A percentile compares a stretch with the other conserved stretches of the same genome.
phyloP scores from a whole-genome alignment of 2,113 vertebrate species.

The Stigmatopora nigra region DNA sequence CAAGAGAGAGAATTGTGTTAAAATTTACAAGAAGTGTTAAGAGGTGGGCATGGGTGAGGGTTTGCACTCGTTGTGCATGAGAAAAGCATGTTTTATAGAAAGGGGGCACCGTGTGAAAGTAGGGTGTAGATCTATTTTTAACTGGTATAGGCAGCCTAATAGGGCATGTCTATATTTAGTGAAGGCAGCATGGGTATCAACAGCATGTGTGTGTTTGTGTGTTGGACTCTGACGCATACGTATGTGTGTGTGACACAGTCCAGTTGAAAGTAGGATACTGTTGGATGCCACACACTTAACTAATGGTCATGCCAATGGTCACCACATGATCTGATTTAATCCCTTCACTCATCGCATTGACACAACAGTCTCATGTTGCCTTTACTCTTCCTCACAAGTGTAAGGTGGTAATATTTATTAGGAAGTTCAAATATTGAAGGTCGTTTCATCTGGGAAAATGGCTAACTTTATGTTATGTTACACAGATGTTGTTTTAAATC shows the following conservation, averaged over 20 bases:
- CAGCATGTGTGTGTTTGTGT: neutral
- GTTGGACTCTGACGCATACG: conserved; percentile 7
- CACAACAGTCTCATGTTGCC: conserved; percentile 9
- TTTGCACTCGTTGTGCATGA: neutral
- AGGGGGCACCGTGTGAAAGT: conserved; percentile 17
- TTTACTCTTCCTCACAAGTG: neutral
- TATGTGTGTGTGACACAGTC: neutral
- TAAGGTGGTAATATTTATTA: neutral
- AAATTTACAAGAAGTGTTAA: neutral
- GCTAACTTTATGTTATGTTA: too few species aligned
- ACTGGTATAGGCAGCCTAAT: conserved; percentile 36
- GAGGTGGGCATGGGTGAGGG: neutral
- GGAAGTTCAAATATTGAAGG: neutral
- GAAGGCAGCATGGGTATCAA: conserved; percentile 34
- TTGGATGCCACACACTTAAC: conserved; percentile 1
- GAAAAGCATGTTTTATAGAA: neutral
- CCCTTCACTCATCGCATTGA: neutral
- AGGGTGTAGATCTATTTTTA: conserved; percentile 53
- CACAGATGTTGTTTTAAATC: too few species aligned
- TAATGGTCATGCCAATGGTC: conserved; percentile 10
- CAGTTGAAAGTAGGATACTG: conserved; percentile 31
- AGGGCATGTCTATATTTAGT: conserved; percentile 54
- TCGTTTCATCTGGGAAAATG: neutral
- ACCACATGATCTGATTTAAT: conserved; percentile 23
- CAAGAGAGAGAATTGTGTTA: neutral